A percentile compares a stretch with the other conserved stretches of the same genome.
Conservation (phyloP, 2,797 vertebrate species). For the Diplodus sargus region DNA sequence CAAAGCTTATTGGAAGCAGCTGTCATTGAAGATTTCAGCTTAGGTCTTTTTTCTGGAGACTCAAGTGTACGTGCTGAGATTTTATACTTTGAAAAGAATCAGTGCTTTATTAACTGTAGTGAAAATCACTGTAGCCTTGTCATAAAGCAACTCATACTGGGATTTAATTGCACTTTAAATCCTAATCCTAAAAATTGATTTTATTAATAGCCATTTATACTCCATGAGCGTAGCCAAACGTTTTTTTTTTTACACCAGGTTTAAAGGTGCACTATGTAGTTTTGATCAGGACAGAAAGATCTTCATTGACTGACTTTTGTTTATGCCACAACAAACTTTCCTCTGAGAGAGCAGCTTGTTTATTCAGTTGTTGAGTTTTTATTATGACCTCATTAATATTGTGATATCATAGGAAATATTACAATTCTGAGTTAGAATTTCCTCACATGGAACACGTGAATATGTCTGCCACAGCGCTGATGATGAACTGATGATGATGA, state of each 20-base stretch:
- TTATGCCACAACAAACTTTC: too few relatives aligned
- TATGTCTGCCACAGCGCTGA: too few relatives aligned
- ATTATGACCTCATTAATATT: too few relatives aligned
- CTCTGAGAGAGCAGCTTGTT: too few relatives aligned
- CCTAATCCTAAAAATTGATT: background rate
- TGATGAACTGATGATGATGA: conserved; percentile 5
- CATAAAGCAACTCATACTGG: conserved; percentile 19
- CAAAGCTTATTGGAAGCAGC: conserved; percentile 54
- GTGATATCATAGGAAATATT: too few relatives aligned
- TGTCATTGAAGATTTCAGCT: conserved; percentile 51
- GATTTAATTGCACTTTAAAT: conserved; percentile 12
- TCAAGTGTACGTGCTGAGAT: background rate
- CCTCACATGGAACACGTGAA: background rate
- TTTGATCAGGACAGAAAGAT: too few relatives aligned
- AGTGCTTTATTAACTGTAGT: conserved; percentile 24
- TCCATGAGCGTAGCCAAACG: background rate
- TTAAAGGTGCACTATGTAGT: background rate
- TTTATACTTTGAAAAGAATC: conserved; percentile 11
- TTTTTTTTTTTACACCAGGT: conserved; percentile 1
- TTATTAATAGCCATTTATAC: conserved; percentile 1
- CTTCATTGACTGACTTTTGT: too few relatives aligned
- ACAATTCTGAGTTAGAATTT: too few relatives aligned
- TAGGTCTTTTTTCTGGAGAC: background rate
- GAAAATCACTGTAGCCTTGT: conserved; percentile 12
- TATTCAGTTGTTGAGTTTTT: too few relatives aligned